Evolutionary conservation across 1,140 invertebrate species (phyloP).

Genomic region (Cheumatopsyche charites): DNA sequence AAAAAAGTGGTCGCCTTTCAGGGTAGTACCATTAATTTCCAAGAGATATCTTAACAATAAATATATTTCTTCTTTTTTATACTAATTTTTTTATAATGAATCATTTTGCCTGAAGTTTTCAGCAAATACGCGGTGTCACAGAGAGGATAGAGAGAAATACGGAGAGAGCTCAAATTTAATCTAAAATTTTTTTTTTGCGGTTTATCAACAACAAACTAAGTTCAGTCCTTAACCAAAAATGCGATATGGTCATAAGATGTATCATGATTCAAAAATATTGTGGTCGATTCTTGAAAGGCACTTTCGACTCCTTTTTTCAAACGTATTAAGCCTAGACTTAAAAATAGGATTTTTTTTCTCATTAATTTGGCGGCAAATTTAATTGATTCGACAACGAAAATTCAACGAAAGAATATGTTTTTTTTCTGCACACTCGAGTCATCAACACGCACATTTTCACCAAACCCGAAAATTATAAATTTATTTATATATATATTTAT

Average conservation of each 20-base stretch:
- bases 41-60: constrained; percentile 46
- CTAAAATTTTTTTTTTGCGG: constrained; percentile 7
- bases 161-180: constrained; percentile 22
- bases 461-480: constrained; percentile 28
- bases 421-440: constrained; percentile 22
- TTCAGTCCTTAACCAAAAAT: constrained; percentile 44
- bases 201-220: constrained; percentile 22
- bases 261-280: constrained; percentile 44
- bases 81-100: constrained; percentile 45
- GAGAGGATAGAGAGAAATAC: background rate
- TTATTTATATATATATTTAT: constrained; percentile 20
- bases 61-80: constrained; percentile 44
- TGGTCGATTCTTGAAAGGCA: constrained; percentile 49
- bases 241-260: constrained; percentile 46
- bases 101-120: constrained; percentile 34
- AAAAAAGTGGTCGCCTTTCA: constrained; percentile 49
- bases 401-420: too few relatives aligned
- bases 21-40: constrained; percentile 49
- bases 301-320: constrained; percentile 48
- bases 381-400: constrained; percentile 21
- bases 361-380: constrained; percentile 42
- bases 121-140: background rate
- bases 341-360: constrained; percentile 46
- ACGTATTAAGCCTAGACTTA: constrained; percentile 49
- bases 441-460: constrained; percentile 10